phyloP scores from a whole-genome alignment of 2,113 vertebrate species.

The Tragelaphus buxtoni region DNA sequence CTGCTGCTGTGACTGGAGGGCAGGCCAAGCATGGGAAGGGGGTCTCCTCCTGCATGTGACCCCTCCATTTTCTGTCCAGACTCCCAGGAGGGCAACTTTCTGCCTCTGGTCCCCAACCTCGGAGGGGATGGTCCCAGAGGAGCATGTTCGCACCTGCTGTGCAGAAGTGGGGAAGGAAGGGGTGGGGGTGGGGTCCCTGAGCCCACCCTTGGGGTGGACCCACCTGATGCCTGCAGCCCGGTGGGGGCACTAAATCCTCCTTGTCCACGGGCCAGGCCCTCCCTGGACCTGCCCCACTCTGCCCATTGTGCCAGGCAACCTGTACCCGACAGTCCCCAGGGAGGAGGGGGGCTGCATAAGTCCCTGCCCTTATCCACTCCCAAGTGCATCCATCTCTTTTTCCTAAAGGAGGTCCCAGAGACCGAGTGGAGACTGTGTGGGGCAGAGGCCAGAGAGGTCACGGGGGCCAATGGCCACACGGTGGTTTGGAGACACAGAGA shows the following conservation, averaged over 20 bases:
- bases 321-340: rapidly evolving
- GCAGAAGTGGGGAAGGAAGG: background rate
- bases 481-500: background rate
- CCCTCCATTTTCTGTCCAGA: background rate
- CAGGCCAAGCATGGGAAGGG: no score
- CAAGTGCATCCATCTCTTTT: background rate
- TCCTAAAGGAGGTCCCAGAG: background rate
- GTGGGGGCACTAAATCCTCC: background rate
- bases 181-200: background rate
- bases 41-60: background rate
- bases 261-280: no score
- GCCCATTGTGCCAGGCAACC: background rate
- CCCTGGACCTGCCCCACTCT: background rate
- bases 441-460: background rate
- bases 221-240: background rate
- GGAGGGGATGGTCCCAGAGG: background rate
- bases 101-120: background rate
- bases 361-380: background rate
- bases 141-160: rapidly evolving
- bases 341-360: background rate
- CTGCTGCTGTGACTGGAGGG: rapidly evolving
- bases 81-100: background rate
- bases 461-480: background rate
- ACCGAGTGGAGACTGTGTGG: background rate
- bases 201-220: background rate